Evolutionary conservation across 2,797 vertebrate genomes (phyloP), one percentile per base, ranked within the genome.

Genomic region (Ciconia nigra): DNA sequence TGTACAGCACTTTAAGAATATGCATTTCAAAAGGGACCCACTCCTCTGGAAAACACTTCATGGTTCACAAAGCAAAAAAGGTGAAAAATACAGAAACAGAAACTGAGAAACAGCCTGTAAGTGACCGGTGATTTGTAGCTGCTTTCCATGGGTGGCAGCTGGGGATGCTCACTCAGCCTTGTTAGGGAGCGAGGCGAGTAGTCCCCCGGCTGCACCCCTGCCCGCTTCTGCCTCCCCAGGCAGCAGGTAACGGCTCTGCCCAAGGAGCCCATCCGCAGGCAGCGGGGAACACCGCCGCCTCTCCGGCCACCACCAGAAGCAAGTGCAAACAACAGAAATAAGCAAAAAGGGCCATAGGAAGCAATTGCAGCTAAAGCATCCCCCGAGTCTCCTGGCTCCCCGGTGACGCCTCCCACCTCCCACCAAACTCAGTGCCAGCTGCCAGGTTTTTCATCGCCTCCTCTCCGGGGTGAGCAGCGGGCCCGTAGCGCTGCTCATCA

Each of bases 21-120:
- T 94, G 96, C 89, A 83, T 96, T 97, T 96, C 96, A 95, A 95
- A 96, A 95, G 85, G 49, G 49, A 90, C 35, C 4, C 9, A 33
- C 61, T 97, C 72, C 83, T 72, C 93, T 86, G 87, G 87, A 96
- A 95, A 96, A 78, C 54, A 51, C 65, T 91, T 89, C 87, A 66
- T 47, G 72, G 83, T 46, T 92, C 87, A 58, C 72, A 81, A 93
- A 92, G 95, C 87, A 93, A 86, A 87, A 91, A 88, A 91, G 89
- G 94, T 88, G 82, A 83, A 95, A 71, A 69, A 6, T 58, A 13
- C 47, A 73, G 80, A 74, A 47, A 47, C 25, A 47, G 79, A 89
- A 83, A 46, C 37, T 1, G 49, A 74, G 89, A 18, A 77, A 8
- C 28, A 39, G 69, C 22, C 82, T 39, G 13, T 24, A 55, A 89